Evolutionary conservation across 2,797 vertebrate genomes (phyloP).

Genomic region (Coilia nasus): DNA sequence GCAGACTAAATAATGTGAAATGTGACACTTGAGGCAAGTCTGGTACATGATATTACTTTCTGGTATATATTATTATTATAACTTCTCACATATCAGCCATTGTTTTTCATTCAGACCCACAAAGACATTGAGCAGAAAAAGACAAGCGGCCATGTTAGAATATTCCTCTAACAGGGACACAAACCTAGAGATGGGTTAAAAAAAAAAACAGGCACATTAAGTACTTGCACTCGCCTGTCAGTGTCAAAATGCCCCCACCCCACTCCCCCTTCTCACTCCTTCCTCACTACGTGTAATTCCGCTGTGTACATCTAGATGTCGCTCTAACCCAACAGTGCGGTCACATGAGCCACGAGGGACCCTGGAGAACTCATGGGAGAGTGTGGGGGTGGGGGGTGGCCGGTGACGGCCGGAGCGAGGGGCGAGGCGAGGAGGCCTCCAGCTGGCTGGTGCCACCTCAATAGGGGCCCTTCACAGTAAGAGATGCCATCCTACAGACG

Average conservation of each 20-base stretch:
- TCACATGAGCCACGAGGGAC: conserved; percentile 2
- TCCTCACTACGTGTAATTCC: conserved; percentile 36
- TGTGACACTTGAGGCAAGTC: background rate
- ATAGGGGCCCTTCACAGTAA: conserved; percentile 56
- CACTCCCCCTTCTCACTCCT: background rate
- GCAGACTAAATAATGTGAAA: background rate
- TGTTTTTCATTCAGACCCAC: too few species aligned
- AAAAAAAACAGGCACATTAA: background rate
- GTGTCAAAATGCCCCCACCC: background rate
- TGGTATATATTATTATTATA: too few species aligned
- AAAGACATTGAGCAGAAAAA: too few species aligned
- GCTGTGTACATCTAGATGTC: conserved; percentile 56
- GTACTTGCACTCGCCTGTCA: background rate
- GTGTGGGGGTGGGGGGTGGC: background rate
- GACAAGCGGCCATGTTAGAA: too few species aligned
- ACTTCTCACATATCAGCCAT: too few species aligned
- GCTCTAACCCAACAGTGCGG: conserved; percentile 45
- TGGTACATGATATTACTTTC: background rate
- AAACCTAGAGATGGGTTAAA: too few species aligned
- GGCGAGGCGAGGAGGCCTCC: conserved; percentile 30
- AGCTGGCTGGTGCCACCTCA: conserved; percentile 53
- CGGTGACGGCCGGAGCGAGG: background rate
- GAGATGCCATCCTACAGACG: conserved; percentile 58
- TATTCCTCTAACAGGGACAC: too few species aligned
- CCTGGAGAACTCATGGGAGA: conserved; percentile 19